Conservation (phyloP, 2,888 invertebrate species). For the Drosophila tanythrix region DNA sequence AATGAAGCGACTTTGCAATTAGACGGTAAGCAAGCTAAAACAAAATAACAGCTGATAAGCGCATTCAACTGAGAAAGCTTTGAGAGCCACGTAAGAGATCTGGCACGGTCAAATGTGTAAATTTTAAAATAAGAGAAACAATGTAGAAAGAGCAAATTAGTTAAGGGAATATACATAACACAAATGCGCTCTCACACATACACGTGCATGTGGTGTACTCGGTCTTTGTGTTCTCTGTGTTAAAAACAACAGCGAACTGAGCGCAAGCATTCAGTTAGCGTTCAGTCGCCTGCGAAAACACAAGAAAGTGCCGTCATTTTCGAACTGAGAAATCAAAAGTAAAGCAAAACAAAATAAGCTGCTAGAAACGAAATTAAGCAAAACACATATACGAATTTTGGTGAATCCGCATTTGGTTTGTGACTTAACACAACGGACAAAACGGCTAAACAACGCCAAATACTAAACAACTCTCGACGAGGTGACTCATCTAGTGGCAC, state of each 20-base stretch:
- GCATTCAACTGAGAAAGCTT: neutral
- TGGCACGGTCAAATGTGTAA: neutral
- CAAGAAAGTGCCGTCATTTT: neutral
- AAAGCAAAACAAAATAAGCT: neutral
- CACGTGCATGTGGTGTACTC: slow-evolving; percentile 2
- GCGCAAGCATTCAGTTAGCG: slow-evolving; percentile 49
- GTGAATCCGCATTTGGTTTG: slow-evolving; percentile 12
- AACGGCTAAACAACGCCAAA: slow-evolving; percentile 59
- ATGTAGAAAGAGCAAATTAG: slow-evolving; percentile 5
- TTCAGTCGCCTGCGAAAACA: slow-evolving; percentile 20
- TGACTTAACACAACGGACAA: slow-evolving; percentile 34
- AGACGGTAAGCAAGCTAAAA: slow-evolving; percentile 50
- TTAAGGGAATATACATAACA: neutral
- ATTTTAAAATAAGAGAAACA: slow-evolving; percentile 5
- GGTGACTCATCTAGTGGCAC: slow-evolving; percentile 68
- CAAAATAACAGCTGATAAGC: slow-evolving; percentile 10
- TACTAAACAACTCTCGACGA: slow-evolving; percentile 46
- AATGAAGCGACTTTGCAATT: slow-evolving; percentile 38
- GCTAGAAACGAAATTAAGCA: slow-evolving; percentile 20
- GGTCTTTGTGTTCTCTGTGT: slow-evolving; percentile 9
- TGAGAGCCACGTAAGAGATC: neutral
- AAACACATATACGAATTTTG: slow-evolving; percentile 12
- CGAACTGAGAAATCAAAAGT: neutral
- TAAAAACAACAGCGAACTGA: slow-evolving; percentile 26
- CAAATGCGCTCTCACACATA: slow-evolving; percentile 1